Percentiles rank a stretch among this genome's conserved stretches.
Evolutionary conservation across 2,113 vertebrate genomes (phyloP).

Genomic region (Myotis davidii): DNA sequence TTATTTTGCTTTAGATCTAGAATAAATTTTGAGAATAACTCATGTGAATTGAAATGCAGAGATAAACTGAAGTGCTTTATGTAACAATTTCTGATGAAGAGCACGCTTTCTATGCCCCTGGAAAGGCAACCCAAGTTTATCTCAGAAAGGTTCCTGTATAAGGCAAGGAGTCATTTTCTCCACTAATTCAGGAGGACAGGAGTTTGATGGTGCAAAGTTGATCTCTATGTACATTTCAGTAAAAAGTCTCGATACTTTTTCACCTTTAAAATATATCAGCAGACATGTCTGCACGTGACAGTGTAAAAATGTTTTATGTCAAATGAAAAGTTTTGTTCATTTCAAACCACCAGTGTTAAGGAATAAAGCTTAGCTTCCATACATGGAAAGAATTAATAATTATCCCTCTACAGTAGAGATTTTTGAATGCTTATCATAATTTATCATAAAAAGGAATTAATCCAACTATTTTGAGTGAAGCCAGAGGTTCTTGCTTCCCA

Average conservation of each 20-base stretch:
- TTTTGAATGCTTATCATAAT: conserved; percentile 67
- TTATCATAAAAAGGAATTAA: conserved; percentile 68
- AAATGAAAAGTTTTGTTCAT: conserved; percentile 82
- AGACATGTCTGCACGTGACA: conserved; percentile 82
- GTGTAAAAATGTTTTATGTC: conserved; percentile 82
- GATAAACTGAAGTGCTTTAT: conserved; percentile 34
- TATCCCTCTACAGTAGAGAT: conserved; percentile 59
- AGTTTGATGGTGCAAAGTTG: conserved; percentile 74
- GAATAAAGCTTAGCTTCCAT: conserved; percentile 62
- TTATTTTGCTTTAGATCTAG: conserved; percentile 76
- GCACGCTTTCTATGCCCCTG: conserved; percentile 46
- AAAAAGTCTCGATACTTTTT: conserved; percentile 71
- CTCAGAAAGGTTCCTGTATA: conserved; percentile 45
- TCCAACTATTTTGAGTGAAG: conserved; percentile 51
- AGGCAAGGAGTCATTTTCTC: conserved; percentile 67
- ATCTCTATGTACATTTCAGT: conserved; percentile 80
- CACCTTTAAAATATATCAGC: conserved; percentile 80
- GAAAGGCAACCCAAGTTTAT: conserved; percentile 66
- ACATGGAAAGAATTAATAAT: conserved; percentile 58
- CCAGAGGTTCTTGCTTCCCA: conserved; percentile 67
- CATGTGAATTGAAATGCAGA: conserved; percentile 54
- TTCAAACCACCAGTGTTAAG: conserved; percentile 82
- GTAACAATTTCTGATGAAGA: conserved; percentile 56
- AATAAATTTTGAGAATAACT: conserved; percentile 70
- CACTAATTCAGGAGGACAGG: conserved; percentile 38